phyloP scores from a whole-genome alignment of 2,113 vertebrate genomes.

The Ochotona princeps region DNA sequence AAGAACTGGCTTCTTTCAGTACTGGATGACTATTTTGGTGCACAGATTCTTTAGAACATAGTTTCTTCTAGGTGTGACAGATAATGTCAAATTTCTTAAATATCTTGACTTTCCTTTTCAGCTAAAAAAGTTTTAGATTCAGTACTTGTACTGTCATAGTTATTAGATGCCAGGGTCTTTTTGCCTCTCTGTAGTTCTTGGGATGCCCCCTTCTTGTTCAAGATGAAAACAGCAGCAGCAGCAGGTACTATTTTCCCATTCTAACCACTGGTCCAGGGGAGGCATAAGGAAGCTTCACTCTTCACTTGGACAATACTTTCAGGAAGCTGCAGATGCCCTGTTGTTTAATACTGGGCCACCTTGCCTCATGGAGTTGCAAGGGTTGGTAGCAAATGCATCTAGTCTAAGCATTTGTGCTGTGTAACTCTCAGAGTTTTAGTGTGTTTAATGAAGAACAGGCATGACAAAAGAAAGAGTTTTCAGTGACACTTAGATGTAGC shows the following conservation, averaged over 20 bases:
- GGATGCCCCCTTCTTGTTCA: neutral
- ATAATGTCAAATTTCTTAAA: neutral
- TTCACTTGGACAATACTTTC: neutral
- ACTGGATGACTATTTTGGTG: no score
- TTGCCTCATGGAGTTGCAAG: neutral
- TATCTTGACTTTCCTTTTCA: neutral
- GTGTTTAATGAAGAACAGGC: neutral
- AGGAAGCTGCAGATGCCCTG: neutral
- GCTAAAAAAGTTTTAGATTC: neutral
- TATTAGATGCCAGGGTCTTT: neutral
- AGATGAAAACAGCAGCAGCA: neutral
- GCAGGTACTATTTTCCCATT: neutral
- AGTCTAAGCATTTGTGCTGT: neutral
- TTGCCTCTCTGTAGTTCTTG: neutral
- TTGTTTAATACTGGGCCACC: neutral
- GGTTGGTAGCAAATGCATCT: neutral
- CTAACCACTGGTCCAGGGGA: neutral
- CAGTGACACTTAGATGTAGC: neutral
- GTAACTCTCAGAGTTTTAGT: neutral
- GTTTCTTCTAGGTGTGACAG: neutral
- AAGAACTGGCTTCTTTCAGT: neutral
- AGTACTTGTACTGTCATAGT: neutral
- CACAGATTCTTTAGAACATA: neutral
- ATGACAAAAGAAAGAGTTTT: neutral
- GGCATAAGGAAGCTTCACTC: neutral